Evolutionary conservation across 2,888 invertebrate species (phyloP).

Genomic region (Sphecodes monilicornis): DNA sequence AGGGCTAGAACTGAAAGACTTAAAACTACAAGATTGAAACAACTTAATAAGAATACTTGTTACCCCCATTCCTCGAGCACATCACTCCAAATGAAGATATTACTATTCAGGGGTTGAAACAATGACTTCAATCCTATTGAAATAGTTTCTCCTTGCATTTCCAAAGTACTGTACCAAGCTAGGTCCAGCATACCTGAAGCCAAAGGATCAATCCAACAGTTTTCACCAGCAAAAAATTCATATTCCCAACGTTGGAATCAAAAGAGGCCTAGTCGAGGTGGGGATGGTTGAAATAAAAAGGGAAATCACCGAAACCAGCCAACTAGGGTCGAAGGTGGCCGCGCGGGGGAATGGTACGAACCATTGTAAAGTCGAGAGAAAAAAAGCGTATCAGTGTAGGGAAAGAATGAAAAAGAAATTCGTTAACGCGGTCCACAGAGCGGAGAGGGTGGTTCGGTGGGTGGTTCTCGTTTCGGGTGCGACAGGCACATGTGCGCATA

Average conservation of each 20-base stretch:
- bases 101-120: not conserved
- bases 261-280: not conserved
- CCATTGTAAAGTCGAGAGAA: not conserved
- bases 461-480: slow-evolving; percentile 46
- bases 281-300: not conserved
- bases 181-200: not conserved
- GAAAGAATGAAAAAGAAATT: slow-evolving; percentile 29
- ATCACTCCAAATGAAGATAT: not conserved
- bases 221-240: not conserved
- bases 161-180: not conserved
- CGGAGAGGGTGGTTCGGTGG: not conserved
- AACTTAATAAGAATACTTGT: not conserved
- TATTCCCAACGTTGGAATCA: not conserved
- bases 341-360: not conserved
- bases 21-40: not conserved
- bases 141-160: too few species aligned
- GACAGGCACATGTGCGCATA: slow-evolving; percentile 71
- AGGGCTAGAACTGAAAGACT: too few species aligned
- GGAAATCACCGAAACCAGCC: not conserved
- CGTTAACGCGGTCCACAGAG: slow-evolving; percentile 39
- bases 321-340: not conserved
- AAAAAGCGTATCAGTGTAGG: not conserved
- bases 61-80: not conserved
- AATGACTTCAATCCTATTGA: too few species aligned
- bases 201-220: not conserved